Evolutionary conservation across 2,888 invertebrate species (phyloP).

Genomic region (Drosophila meridionalis): DNA sequence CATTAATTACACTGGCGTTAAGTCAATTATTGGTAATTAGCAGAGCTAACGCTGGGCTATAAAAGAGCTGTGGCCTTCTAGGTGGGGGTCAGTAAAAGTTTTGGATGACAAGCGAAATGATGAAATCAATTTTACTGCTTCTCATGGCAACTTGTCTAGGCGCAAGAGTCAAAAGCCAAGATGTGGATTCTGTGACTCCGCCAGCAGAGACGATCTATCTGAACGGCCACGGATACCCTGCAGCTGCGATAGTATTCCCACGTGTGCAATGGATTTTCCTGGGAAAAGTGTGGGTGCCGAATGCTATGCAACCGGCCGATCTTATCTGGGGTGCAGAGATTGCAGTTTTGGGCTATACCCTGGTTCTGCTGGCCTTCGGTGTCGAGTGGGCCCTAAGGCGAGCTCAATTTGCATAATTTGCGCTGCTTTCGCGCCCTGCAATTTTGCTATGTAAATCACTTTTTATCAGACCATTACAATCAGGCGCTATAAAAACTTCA

Average conservation of each 20-base stretch:
- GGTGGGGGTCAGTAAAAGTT: slow-evolving; percentile 30
- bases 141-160: neutral
- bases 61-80: slow-evolving; percentile 25
- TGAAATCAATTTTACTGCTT: slow-evolving; percentile 14
- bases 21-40: slow-evolving; percentile 37
- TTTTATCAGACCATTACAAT: slow-evolving; percentile 47
- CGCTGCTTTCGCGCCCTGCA: slow-evolving; percentile 40
- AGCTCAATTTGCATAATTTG: slow-evolving; percentile 54
- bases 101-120: slow-evolving; percentile 4
- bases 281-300: slow-evolving; percentile 38
- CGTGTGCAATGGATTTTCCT: slow-evolving; percentile 8
- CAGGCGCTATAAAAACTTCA: slow-evolving; percentile 48
- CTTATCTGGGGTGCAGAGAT: slow-evolving; percentile 46
- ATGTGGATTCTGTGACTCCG: neutral
- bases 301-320: slow-evolving; percentile 35
- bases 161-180: neutral
- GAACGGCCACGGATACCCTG: slow-evolving; percentile 9
- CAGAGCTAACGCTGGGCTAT: slow-evolving; percentile 19
- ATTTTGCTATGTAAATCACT: slow-evolving; percentile 55
- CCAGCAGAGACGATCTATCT: neutral
- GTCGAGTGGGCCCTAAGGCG: slow-evolving; percentile 23
- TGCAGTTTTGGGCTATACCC: slow-evolving; percentile 34
- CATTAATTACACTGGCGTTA: slow-evolving; percentile 25
- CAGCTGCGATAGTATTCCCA: neutral
- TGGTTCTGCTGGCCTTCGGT: slow-evolving; percentile 24